These are phyloP conservation scores for Nyctibius bracteatus DNA, from an alignment of 2,113 vertebrate genomes.

Conservation along the genomic window DNA sequence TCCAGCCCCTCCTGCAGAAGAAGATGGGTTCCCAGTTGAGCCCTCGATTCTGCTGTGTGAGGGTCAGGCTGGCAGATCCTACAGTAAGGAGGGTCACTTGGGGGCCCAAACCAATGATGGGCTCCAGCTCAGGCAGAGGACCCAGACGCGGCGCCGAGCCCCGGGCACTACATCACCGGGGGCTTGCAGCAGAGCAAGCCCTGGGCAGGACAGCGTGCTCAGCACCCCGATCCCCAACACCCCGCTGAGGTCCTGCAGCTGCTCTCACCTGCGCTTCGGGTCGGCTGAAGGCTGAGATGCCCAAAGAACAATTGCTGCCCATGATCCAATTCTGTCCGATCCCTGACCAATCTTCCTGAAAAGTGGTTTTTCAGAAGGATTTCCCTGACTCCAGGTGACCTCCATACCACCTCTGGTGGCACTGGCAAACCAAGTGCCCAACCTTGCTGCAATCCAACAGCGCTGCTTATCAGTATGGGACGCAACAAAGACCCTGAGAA, in stretches of 20 bases:
- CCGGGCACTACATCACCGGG: rapidly evolving
- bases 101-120: rapidly evolving
- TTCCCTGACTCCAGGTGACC: background rate
- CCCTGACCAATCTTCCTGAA: background rate
- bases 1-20: background rate
- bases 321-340: rapidly evolving
- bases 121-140: background rate
- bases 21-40: rapidly evolving
- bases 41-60: rapidly evolving
- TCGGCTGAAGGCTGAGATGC: rapidly evolving
- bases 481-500: background rate
- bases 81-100: background rate
- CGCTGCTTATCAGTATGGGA: rapidly evolving
- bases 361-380: background rate
- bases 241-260: rapidly evolving
- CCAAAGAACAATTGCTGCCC: rapidly evolving
- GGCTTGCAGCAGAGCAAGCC: background rate
- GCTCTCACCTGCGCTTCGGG: rapidly evolving
- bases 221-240: background rate
- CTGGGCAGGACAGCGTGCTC: background rate
- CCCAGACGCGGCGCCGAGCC: rapidly evolving
- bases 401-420: background rate
- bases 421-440: background rate
- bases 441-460: background rate
- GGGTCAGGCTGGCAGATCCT: background rate